phyloP scores from a whole-genome alignment of 2,113 vertebrate species.

The Jacana jacana region DNA sequence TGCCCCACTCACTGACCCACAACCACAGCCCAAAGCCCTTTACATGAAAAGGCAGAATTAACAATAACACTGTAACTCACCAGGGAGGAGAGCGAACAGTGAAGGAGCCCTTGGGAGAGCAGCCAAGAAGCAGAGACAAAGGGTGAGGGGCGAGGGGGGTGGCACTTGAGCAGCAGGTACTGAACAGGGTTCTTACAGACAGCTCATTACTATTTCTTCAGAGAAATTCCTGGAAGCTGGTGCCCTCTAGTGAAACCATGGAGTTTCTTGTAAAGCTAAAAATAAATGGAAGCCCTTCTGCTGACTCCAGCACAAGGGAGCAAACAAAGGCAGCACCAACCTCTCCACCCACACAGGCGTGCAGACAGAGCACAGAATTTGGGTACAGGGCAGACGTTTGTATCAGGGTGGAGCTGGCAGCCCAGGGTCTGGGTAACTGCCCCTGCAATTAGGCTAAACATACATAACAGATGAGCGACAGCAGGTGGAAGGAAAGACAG shows the following conservation, averaged over 20 bases:
- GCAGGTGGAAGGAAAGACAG: background rate
- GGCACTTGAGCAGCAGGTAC: background rate
- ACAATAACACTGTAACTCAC: background rate
- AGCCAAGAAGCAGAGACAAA: background rate
- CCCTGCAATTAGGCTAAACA: background rate
- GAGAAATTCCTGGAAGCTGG: background rate
- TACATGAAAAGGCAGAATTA: background rate
- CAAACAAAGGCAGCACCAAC: background rate
- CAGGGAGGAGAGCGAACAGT: background rate
- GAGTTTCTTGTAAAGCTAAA: background rate
- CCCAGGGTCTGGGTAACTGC: background rate
- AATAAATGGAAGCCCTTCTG: background rate
- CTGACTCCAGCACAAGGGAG: background rate
- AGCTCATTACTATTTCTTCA: background rate
- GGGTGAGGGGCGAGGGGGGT: background rate
- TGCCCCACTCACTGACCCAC: background rate
- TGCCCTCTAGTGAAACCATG: conserved; percentile 31
- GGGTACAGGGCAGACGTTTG: background rate
- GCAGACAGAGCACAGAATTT: background rate
- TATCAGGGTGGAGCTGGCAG: background rate
- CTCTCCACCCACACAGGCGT: background rate
- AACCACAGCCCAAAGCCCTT: background rate
- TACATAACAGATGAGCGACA: rapidly evolving
- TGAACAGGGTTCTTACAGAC: background rate
- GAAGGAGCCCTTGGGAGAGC: background rate